These are phyloP conservation scores for Pseudocheirus occidentalis DNA, from an alignment of 2,797 vertebrate genomes.

Conservation along the genomic window DNA sequence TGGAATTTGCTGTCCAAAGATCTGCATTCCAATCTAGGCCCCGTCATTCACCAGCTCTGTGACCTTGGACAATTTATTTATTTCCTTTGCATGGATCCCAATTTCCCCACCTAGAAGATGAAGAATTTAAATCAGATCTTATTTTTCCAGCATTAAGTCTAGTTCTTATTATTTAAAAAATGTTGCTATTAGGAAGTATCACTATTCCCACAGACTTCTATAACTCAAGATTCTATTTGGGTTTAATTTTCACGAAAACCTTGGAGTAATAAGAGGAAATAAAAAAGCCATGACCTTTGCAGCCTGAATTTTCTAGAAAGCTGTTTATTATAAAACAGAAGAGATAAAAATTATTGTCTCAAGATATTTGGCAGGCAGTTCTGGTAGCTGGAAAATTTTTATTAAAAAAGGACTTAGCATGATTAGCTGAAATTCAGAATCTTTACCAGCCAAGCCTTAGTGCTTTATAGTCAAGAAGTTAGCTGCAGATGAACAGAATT, in stretches of 20 bases:
- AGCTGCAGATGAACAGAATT: background rate
- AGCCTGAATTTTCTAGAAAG: background rate
- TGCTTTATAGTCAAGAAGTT: background rate
- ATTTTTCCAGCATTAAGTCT: background rate
- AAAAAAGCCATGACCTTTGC: background rate
- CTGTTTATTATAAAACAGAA: background rate
- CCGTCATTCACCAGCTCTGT: background rate
- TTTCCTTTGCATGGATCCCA: background rate
- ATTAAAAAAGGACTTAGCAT: background rate
- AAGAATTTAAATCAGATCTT: background rate
- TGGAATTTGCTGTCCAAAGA: background rate
- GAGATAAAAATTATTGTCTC: background rate
- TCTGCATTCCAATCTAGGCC: background rate
- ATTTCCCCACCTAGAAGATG: background rate
- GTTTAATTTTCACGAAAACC: background rate
- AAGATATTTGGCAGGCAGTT: background rate
- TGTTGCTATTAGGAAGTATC: background rate
- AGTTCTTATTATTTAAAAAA: background rate
- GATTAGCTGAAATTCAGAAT: background rate
- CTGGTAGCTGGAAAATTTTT: background rate
- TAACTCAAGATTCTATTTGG: background rate
- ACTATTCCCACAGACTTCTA: background rate
- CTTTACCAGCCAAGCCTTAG: too few relatives aligned
- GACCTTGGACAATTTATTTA: background rate
- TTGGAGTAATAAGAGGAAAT: constrained; percentile 6